A percentile compares a stretch with the other conserved stretches of the same genome.
Conservation (phyloP, 2,113 vertebrate genomes). For the Toxostoma redivivum region DNA sequence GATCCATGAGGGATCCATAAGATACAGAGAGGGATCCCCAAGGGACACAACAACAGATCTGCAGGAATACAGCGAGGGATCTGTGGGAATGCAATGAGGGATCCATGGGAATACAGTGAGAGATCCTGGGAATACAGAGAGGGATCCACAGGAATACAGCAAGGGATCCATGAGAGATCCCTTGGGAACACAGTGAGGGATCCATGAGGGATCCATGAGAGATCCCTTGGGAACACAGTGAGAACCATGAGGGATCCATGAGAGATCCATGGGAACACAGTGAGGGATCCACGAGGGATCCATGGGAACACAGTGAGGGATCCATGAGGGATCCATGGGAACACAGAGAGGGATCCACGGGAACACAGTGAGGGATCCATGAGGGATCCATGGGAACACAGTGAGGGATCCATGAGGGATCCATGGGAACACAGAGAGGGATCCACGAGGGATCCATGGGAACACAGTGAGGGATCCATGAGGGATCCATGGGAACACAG, state of each 20-base stretch:
- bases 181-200: accelerated
- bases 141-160: accelerated
- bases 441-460: too few relatives aligned
- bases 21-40: background rate
- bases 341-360: background rate
- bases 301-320: background rate
- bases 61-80: background rate
- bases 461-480: too few relatives aligned
- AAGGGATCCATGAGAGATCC: too few relatives aligned
- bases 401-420: too few relatives aligned
- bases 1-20: background rate
- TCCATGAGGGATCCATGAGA: accelerated
- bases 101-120: background rate
- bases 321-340: background rate
- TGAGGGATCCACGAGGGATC: background rate
- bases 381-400: too few relatives aligned
- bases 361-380: too few relatives aligned
- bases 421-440: too few relatives aligned
- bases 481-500: background rate
- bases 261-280: accelerated
- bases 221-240: accelerated
- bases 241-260: too few relatives aligned
- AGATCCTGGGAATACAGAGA: accelerated
- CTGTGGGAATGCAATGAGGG: accelerated
- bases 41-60: too few relatives aligned